Base-by-base conservation (phyloP, 2,797 vertebrate genomes). In the Antennarius maculatus region DNA sequence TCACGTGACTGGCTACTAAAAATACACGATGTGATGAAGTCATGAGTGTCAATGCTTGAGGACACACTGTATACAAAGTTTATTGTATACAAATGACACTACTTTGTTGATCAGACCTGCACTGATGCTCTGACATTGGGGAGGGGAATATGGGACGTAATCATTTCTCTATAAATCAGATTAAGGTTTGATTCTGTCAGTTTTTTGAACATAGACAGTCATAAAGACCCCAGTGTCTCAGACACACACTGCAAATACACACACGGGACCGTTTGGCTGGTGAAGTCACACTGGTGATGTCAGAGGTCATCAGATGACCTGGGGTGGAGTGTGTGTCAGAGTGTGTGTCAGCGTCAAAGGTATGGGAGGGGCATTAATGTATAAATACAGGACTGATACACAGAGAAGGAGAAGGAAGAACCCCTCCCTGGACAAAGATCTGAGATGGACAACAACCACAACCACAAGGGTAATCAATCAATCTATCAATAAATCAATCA, bases 301-400 rank as follows among this genome's bases (percentile, higher is more conserved):
- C 80, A 87, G 76, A 85, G 90, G 81, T 90, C 79, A 84, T 23
- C 10, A 0, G 37, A 57, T 45, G 46, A 60, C 59, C 49, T 11
- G 65, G 67, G 68, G 61, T 48, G 61, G 73, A 57, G 64, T 65
- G 43, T 37, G 65, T 46, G 63, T 60, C 43, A 61, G 67, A 77
- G 78, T 61, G 76, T 57, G 66, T 76, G 67, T 64, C 23, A 23
- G 23, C 23, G 50, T 55, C 46, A 52, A 66, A 54, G 14, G 47
- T 15, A n/a, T 48, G 47, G 47, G 47, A 43, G 42, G 42, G 42
- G 18, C 47, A 10, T 4, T 9, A 18, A 2, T 48, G n/a, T 12
- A 48, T 48, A 48, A 48, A 48, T 48, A 48, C 47, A 23, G n/a
- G 47, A 61, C 69, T 17, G 56, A 76, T 69, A 75, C 42, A 60